Evolutionary conservation across 2,797 vertebrate genomes (phyloP).

Genomic region (Ceryle rudis): DNA sequence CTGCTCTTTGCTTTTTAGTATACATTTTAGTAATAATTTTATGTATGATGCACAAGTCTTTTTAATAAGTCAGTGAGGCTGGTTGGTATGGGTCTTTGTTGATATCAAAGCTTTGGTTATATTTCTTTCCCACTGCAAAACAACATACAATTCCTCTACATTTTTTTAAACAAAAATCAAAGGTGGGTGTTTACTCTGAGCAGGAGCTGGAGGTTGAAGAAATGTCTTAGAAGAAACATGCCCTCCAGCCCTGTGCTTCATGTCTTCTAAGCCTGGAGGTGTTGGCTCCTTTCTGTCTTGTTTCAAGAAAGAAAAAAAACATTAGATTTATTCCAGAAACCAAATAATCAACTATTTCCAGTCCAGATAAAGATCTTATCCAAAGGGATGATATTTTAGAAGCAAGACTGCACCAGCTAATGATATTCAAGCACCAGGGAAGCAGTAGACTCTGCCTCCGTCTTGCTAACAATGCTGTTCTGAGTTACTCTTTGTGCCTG

Average conservation of each 20-base stretch:
- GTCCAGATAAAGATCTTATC: constrained; percentile 10
- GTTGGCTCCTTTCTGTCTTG: not conserved
- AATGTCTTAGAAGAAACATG: not conserved
- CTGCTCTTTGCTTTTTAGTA: not conserved
- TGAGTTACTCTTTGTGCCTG: not conserved
- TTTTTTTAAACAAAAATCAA: not conserved
- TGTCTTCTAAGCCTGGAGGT: not conserved
- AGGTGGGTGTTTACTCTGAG: not conserved
- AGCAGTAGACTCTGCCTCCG: not conserved
- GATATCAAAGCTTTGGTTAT: not conserved
- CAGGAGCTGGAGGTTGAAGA: not conserved
- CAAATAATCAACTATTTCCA: not conserved
- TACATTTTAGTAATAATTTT: not conserved
- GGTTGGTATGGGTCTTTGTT: not conserved
- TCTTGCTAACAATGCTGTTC: constrained; percentile 31
- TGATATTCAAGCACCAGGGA: not conserved
- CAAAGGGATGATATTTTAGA: not conserved
- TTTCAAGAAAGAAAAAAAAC: not conserved
- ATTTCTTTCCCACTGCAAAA: not conserved
- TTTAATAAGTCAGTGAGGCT: not conserved
- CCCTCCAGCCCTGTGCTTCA: not conserved
- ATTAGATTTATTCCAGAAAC: not conserved
- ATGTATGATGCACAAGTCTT: not conserved
- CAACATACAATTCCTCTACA: not conserved
- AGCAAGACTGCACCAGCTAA: not conserved